Conservation (phyloP, 64 coral and sea anemone genomes). For the Anthopleura sola region DNA sequence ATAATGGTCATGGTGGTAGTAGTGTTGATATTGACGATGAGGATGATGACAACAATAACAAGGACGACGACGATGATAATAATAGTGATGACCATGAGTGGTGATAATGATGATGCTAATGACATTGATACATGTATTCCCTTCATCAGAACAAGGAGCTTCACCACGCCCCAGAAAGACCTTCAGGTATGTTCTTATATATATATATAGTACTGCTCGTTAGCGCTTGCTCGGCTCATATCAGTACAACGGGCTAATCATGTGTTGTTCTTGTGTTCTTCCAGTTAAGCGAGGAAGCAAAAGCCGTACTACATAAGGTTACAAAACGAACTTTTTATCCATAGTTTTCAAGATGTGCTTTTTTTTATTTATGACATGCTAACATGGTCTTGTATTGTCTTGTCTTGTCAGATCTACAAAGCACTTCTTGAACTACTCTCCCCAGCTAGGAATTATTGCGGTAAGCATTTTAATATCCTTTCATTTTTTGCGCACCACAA, state of each 20-base stretch:
- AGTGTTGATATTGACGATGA: neutral
- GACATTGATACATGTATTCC: neutral
- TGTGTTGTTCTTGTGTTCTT: neutral
- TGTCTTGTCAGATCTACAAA: conserved; percentile 64
- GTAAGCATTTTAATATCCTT: neutral
- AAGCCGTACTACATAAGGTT: conserved; percentile 80
- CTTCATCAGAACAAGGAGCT: conserved; percentile 73
- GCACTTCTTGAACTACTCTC: conserved; percentile 59
- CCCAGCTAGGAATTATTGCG: conserved; percentile 77
- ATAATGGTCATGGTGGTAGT: too few relatives aligned
- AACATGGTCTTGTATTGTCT: neutral
- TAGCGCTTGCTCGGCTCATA: too few relatives aligned
- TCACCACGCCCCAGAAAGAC: conserved; percentile 91
- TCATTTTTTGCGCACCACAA: too few relatives aligned
- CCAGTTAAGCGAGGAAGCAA: conserved; percentile 73
- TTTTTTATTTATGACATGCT: neutral
- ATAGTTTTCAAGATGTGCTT: too few relatives aligned
- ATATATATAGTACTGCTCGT: too few relatives aligned
- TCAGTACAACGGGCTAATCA: neutral
- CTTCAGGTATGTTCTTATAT: conserved; percentile 57
- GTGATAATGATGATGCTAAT: neutral
- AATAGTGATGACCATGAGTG: too few relatives aligned
- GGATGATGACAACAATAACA: too few relatives aligned
- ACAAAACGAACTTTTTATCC: neutral
- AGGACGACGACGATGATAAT: too few relatives aligned